Evolutionary conservation across 2,888 invertebrate genomes (phyloP), one percentile per base, ranked within the genome.

Genomic region (Chirona hameri): DNA sequence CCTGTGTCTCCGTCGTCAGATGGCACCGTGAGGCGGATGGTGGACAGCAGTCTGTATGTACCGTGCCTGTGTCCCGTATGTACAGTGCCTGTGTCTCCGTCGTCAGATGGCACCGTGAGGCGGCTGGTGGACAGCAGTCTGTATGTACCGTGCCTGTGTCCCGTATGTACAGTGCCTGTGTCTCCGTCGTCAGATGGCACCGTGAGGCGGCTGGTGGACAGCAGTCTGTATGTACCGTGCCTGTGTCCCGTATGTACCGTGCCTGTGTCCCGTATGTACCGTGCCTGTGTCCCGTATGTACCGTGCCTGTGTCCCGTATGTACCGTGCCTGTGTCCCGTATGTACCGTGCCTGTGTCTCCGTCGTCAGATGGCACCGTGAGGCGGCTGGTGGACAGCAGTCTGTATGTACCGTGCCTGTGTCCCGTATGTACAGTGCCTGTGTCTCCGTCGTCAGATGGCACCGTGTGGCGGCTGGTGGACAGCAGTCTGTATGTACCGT

Each of bases 11-110:
- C 2, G 29, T 31, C 82, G 81, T 5, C 85, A 85, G 85, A 84
- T 31, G 82, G 69, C 39, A 83, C 83, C 76, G 46, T 85, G 24
- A 81, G 81, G 76, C 24, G 39, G 24, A 81, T 85, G 57, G 83
- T 84, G 79, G 89, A 89, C 83, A 90, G 82, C 57, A 86, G 87
- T 81, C 83, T 84, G 24, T 52, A 7, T 52, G n/a, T n/a, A n/a
- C n/a, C n/a, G n/a, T n/a, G n/a, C n/a, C n/a, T n/a, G n/a, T n/a
- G n/a, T n/a, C n/a, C n/a, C n/a, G 60, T 24, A 2, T 24, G 60
- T 24, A 24, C 60, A 1, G 60, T 21, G 24, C 24, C 60, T n/a
- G 5, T 60, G 60, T 69, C 29, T 29, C 69, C 2, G 29, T 31
- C 82, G 81, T 5, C 85, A 85, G 85, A 84, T 31, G 82, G 69